Percentiles rank a stretch among this genome's conserved stretches.
phyloP scores from a whole-genome alignment of 2,797 vertebrate genomes.

The Oryzias sinensis region DNA sequence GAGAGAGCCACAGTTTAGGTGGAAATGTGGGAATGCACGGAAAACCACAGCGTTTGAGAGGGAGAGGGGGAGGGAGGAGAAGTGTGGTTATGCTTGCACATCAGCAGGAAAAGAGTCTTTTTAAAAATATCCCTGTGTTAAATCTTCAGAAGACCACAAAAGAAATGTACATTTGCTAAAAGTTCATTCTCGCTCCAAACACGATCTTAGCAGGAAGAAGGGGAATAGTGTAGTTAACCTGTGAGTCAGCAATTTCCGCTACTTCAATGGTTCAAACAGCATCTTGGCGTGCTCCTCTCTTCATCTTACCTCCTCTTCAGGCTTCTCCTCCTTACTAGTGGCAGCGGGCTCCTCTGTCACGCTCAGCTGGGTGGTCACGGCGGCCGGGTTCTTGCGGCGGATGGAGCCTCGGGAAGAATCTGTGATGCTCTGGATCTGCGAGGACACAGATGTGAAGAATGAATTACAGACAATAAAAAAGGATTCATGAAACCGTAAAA shows the following conservation, averaged over 20 bases:
- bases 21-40: slow-evolving; percentile 59
- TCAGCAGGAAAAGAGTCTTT: too few species aligned
- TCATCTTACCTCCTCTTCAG: slow-evolving; percentile 86
- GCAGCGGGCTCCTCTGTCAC: slow-evolving; percentile 88
- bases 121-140: too few species aligned
- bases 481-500: too few species aligned
- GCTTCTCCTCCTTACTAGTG: slow-evolving; percentile 88
- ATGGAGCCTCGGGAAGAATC: slow-evolving; percentile 97
- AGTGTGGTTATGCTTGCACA: slow-evolving; percentile 18
- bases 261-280: too few species aligned
- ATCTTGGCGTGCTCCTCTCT: too few species aligned
- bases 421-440: slow-evolving; percentile 96
- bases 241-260: too few species aligned
- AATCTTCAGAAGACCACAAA: too few species aligned
- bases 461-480: not conserved
- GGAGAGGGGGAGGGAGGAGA: slow-evolving; percentile 38
- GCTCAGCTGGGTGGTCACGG: slow-evolving; percentile 87
- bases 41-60: slow-evolving; percentile 65
- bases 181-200: too few species aligned
- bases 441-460: slow-evolving; percentile 1
- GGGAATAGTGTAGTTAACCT: too few species aligned
- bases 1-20: slow-evolving; percentile 51
- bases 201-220: too few species aligned
- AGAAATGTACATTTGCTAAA: too few species aligned
- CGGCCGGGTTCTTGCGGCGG: slow-evolving; percentile 91